A percentile compares a stretch with the other conserved stretches of the same genome.
Conservation (phyloP, 2,797 vertebrate species). For the Alosa sapidissima region DNA sequence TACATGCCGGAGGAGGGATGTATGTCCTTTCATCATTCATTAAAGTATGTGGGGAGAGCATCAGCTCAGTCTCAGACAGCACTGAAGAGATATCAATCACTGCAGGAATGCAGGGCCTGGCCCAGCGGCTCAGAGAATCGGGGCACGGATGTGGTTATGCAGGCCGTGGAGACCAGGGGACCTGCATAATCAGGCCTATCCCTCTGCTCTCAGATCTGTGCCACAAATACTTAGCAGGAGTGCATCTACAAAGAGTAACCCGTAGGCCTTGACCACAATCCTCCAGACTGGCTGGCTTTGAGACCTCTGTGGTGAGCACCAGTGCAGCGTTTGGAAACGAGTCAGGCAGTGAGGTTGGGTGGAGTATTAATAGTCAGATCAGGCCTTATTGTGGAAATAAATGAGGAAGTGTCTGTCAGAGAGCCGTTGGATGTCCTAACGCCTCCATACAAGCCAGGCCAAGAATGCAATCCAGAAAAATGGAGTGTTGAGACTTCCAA, state of each 20-base stretch:
- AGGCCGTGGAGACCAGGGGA: constrained; percentile 36
- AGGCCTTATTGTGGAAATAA: not conserved
- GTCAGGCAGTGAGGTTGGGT: not conserved
- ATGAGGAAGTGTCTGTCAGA: not conserved
- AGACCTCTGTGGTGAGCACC: constrained; percentile 34
- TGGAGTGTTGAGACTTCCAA: constrained; percentile 4
- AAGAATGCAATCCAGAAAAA: not conserved
- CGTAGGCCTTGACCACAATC: constrained; percentile 42
- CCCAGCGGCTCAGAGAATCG: constrained; percentile 32
- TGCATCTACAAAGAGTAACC: constrained; percentile 36
- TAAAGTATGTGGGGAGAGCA: not conserved
- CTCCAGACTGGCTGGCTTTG: constrained; percentile 46
- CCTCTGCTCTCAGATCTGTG: constrained; percentile 41
- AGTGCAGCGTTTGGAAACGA: constrained; percentile 34
- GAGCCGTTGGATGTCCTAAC: not conserved
- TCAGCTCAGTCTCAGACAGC: not conserved
- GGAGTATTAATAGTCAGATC: constrained; percentile 24
- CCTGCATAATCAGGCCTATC: constrained; percentile 40
- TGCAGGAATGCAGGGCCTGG: constrained; percentile 28
- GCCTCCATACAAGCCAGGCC: constrained; percentile 1
- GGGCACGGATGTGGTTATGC: constrained; percentile 39
- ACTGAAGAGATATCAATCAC: constrained; percentile 41
- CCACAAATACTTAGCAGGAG: constrained; percentile 36
- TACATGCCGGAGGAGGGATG: not conserved
- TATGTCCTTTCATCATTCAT: not conserved